A percentile compares a stretch with the other conserved stretches of the same genome.
Conservation (phyloP, 2,888 invertebrate species). For the Cheilosia scutellata region DNA sequence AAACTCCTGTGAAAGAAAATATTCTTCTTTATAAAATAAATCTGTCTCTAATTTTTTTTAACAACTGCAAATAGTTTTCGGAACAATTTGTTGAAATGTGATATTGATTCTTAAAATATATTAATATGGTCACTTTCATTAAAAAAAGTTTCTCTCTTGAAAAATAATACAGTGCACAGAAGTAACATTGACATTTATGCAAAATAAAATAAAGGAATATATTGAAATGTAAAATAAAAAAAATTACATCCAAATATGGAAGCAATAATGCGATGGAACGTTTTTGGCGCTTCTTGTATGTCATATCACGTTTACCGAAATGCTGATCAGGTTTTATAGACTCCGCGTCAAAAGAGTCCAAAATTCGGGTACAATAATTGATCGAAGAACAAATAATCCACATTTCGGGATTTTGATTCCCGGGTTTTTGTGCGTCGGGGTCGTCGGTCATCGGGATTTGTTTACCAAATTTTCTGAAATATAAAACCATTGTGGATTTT, state of each 20-base stretch:
- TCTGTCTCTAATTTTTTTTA: neutral
- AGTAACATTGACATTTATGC: neutral
- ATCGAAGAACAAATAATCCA: too few relatives aligned
- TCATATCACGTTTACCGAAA: too few relatives aligned
- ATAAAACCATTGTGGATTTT: too few relatives aligned
- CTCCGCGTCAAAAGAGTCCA: too few relatives aligned
- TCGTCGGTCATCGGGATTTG: too few relatives aligned
- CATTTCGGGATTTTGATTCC: too few relatives aligned
- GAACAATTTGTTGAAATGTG: slow-evolving; percentile 34
- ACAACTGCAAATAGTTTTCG: neutral
- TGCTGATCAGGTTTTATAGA: too few relatives aligned
- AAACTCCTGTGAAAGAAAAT: neutral
- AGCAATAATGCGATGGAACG: too few relatives aligned
- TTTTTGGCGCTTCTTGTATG: too few relatives aligned
- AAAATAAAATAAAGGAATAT: neutral
- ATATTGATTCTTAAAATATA: slow-evolving; percentile 47
- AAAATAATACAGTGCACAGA: slow-evolving; percentile 6
- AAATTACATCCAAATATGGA: neutral
- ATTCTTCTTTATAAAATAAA: slow-evolving; percentile 1
- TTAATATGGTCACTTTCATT: slow-evolving; percentile 9
- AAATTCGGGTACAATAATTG: too few relatives aligned
- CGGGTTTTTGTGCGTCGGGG: too few relatives aligned
- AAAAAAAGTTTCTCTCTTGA: neutral
- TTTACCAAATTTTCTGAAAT: too few relatives aligned
- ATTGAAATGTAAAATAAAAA: neutral